Base-by-base conservation (phyloP, 1,140 invertebrate species). In the Drosophila grimshawi region DNA sequence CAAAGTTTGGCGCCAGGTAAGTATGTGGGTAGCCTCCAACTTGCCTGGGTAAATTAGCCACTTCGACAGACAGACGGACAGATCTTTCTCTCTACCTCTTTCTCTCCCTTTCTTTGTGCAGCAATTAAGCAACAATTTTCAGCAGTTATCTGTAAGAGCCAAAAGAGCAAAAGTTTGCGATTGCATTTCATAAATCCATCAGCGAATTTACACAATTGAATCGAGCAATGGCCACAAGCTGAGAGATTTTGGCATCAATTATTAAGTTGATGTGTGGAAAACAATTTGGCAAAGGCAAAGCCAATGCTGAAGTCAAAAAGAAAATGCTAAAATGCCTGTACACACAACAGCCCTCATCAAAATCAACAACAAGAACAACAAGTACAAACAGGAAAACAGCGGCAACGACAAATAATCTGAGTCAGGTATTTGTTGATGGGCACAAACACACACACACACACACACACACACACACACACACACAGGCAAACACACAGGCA, bases 121-220 rank as follows among this genome's bases (percentile, higher is more conserved):
- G 76, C 83, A 86, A 86, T 86, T 86, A 88, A 88, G 85, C 83
- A 89, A 65, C 73, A 80, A 80, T 89, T 88, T 88, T 80, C 53
- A 76, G 71, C 53, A 57, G 80, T 73, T 73, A 82, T 63, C 70
- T 49, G 2, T 49, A 59, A n/a, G 11, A 41, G 37, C 37, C 7
- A 8, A 7, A n/a, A 6, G 3, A n/a, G 33, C n/a, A 46, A 51
- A 55, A 49, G 29, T 60, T 52, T 52, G 19, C 35, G n/a, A 39
- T 43, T 48, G 60, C 55, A 63, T 64, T 76, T 68, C 85, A 80
- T 72, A 83, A 83, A 81, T 89, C 73, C 80, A 78, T 80, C 66
- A 66, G 63, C 57, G 67, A 64, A 78, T 79, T 76, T 57, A 67
- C 59, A 63, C 69, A 86, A 71, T 69, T 75, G 29, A 81, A 81